Evolutionary conservation across 1,140 invertebrate genomes (phyloP).

Genomic region (Chironomus tepperi): DNA sequence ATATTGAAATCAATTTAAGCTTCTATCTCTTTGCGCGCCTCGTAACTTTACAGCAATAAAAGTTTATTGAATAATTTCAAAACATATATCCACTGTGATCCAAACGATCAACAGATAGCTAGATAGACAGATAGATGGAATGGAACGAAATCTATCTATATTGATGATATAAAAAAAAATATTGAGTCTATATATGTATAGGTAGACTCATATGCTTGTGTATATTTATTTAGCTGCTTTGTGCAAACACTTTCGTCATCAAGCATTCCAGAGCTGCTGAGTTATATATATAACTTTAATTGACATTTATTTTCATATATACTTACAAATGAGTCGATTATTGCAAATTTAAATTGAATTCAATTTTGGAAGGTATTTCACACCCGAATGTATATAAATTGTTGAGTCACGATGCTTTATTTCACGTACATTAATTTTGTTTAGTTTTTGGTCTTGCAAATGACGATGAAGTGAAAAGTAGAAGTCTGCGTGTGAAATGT

Average conservation of each 20-base stretch:
- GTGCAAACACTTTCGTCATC: slow-evolving; percentile 6
- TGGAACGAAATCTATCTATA: too few relatives aligned
- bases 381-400: neutral
- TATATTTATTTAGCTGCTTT: neutral
- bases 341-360: neutral
- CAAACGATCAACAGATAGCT: too few relatives aligned
- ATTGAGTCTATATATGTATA: too few relatives aligned
- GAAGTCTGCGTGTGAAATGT: neutral
- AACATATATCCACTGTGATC: too few relatives aligned
- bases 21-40: too few relatives aligned
- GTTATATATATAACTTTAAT: neutral
- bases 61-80: too few relatives aligned
- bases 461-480: neutral
- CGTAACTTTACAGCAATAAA: too few relatives aligned
- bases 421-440: too few relatives aligned
- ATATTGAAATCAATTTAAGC: too few relatives aligned
- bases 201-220: neutral
- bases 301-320: neutral
- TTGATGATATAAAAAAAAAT: too few relatives aligned
- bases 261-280: slow-evolving; percentile 5
- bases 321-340: slow-evolving; percentile 8
- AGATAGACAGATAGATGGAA: too few relatives aligned
- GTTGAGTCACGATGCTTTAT: neutral
- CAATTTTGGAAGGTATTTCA: neutral
- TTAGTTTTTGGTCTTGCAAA: neutral